These are phyloP conservation scores for Sitophilus oryzae DNA, from an alignment of 1,140 invertebrate species.

Conservation along the genomic window DNA sequence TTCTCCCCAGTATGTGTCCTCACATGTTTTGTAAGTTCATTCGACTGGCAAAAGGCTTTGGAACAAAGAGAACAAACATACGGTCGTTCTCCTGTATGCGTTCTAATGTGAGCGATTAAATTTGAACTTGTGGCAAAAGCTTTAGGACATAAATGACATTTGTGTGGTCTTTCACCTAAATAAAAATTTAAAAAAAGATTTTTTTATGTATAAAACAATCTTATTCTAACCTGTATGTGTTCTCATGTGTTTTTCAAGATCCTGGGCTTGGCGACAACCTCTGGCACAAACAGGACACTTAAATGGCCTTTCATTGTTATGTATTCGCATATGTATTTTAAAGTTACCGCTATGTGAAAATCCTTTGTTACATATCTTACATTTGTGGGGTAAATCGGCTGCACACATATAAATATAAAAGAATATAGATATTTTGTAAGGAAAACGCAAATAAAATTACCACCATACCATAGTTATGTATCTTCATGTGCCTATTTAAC, in stretches of 20 bases:
- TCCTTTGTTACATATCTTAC: constrained; percentile 61
- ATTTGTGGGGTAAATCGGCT: constrained; percentile 63
- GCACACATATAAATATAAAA: background rate
- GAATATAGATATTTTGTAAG: background rate
- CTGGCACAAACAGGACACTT: constrained; percentile 55
- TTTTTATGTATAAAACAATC: too few species aligned
- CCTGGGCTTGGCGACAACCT: constrained; percentile 52
- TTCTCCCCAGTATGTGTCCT: constrained; percentile 47
- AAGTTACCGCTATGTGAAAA: constrained; percentile 61
- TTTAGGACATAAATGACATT: constrained; percentile 50
- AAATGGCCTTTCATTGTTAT: constrained; percentile 56
- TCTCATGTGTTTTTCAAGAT: constrained; percentile 53
- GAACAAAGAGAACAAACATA: constrained; percentile 46
- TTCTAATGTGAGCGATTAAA: constrained; percentile 48
- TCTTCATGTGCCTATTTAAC: constrained; percentile 54
- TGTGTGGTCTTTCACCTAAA: constrained; percentile 48
- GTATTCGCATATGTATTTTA: constrained; percentile 55
- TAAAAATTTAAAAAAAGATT: constrained; percentile 21
- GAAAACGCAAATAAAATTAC: background rate
- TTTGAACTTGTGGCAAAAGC: constrained; percentile 54
- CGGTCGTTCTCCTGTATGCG: constrained; percentile 48
- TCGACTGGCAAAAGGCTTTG: constrained; percentile 46
- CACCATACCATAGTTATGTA: constrained; percentile 49
- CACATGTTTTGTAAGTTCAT: constrained; percentile 46
- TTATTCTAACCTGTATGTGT: constrained; percentile 51